phyloP scores from a whole-genome alignment of 2,797 vertebrate genomes.

The Halcyon leucocephala region DNA sequence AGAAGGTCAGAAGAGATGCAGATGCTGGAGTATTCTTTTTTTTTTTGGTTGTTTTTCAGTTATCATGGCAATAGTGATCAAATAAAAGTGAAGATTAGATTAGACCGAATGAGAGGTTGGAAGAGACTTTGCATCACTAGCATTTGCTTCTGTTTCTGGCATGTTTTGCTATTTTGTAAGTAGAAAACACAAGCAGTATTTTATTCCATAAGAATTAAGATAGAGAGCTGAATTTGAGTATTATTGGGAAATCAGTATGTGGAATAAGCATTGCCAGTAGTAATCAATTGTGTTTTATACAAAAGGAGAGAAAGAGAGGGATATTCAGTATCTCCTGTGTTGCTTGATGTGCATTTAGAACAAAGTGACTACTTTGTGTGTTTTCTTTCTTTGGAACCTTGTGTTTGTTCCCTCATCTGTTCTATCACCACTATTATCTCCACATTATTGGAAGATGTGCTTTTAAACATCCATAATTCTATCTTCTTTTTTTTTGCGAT shows the following conservation, averaged over 20 bases:
- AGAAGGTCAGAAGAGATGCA: background rate
- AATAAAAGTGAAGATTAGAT: background rate
- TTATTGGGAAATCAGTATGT: background rate
- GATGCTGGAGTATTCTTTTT: background rate
- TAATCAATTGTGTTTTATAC: background rate
- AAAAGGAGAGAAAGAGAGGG: background rate
- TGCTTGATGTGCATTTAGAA: background rate
- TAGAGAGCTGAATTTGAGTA: background rate
- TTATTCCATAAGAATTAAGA: background rate
- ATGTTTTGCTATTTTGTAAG: background rate
- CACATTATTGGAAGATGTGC: background rate
- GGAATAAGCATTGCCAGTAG: background rate
- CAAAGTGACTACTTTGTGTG: background rate
- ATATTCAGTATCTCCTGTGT: background rate
- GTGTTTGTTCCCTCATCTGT: background rate
- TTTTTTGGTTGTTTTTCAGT: background rate
- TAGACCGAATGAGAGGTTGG: background rate
- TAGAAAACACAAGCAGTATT: background rate
- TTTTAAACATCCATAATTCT: background rate
- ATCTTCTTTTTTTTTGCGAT: background rate
- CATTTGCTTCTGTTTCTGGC: background rate
- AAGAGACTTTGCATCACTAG: background rate
- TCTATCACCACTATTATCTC: background rate
- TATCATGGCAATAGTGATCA: background rate
- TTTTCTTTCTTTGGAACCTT: slow-evolving; percentile 1